These are phyloP conservation scores for Meteorus colon DNA, from an alignment of 2,888 invertebrate species.

Conservation along the genomic window DNA sequence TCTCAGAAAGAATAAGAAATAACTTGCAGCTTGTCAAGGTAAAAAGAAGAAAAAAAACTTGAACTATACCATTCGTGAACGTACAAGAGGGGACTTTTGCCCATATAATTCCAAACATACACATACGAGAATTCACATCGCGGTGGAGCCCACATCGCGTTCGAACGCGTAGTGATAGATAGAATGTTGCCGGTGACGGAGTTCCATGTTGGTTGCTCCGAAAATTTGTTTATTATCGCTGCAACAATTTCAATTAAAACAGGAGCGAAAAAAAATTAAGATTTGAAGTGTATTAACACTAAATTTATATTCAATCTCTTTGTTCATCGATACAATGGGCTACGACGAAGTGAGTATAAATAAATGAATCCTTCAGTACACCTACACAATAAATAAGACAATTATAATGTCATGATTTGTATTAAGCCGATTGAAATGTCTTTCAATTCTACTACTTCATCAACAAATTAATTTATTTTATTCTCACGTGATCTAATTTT, in stretches of 20 bases:
- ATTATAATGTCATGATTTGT: too few relatives aligned
- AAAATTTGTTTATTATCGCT: background rate
- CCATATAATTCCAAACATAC: background rate
- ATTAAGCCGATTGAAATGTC: too few relatives aligned
- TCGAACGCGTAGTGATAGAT: constrained; percentile 1
- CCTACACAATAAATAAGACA: background rate
- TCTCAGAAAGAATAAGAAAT: constrained; percentile 7
- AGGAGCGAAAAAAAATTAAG: background rate
- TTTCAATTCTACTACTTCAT: too few relatives aligned
- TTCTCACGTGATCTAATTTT: too few relatives aligned
- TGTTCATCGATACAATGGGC: constrained; percentile 5
- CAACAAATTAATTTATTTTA: too few relatives aligned
- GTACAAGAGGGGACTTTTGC: background rate
- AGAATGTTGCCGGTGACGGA: constrained; percentile 18
- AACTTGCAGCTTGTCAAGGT: constrained; percentile 6
- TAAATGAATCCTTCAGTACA: background rate
- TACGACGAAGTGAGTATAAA: constrained; percentile 31
- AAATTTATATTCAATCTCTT: background rate
- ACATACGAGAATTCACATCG: background rate
- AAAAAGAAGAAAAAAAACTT: background rate
- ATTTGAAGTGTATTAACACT: background rate
- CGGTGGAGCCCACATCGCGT: background rate
- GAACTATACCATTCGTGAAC: background rate
- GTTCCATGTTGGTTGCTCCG: background rate
- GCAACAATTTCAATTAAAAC: background rate